phyloP scores from a whole-genome alignment of 2,113 vertebrate species.

The Pyrgilauda ruficollis region DNA sequence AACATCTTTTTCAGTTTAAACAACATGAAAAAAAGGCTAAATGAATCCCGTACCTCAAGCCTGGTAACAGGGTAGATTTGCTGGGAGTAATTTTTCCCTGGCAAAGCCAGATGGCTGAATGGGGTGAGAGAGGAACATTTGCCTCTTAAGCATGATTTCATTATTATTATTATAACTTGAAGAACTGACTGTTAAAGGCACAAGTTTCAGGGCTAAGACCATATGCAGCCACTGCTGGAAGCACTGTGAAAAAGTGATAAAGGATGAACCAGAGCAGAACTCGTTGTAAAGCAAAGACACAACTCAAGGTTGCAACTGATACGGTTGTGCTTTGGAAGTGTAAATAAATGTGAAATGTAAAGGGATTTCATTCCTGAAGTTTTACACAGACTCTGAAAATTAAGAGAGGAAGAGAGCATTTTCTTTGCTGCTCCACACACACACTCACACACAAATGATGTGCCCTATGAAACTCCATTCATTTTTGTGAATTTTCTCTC shows the following conservation, averaged over 20 bases:
- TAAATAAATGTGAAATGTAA: conserved; percentile 15
- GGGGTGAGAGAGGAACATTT: background rate
- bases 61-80: background rate
- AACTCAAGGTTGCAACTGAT: background rate
- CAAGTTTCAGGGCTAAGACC: background rate
- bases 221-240: conserved; percentile 33
- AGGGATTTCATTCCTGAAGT: background rate
- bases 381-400: background rate
- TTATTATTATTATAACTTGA: background rate
- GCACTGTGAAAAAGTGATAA: background rate
- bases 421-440: background rate
- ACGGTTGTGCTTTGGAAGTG: background rate
- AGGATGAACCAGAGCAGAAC: conserved; percentile 45
- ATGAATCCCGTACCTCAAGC: background rate
- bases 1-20: background rate
- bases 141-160: background rate
- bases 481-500: background rate
- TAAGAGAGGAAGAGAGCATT: background rate
- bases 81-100: background rate
- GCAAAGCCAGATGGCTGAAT: conserved; percentile 19
- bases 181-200: background rate
- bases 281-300: background rate
- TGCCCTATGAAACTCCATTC: background rate
- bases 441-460: background rate
- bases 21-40: background rate